Evolutionary conservation across 1,140 invertebrate species (phyloP), one percentile per base, ranked within the genome.

Genomic region (Ericerus pela): DNA sequence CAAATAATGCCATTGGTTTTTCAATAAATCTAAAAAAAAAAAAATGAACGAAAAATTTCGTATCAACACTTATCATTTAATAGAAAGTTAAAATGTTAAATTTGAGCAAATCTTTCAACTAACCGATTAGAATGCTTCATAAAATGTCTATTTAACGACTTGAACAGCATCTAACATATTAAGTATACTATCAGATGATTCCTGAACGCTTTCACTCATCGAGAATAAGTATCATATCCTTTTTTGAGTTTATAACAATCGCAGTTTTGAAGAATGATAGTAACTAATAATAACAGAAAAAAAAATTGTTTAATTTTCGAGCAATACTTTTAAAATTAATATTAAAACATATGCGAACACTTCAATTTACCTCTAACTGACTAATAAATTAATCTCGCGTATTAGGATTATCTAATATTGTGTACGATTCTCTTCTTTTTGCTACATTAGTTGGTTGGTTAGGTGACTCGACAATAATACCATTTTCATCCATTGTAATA

Each of bases 301-400:
- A 27, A 8, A 22, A 11, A 61, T 8, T 22, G 14, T 22, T 51
- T 12, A 36, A 4, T 37, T 11, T 56, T 27, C 52, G 53, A 20
- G 20, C 51, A 22, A 10, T 33, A 10, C 22, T 33, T 14, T 8
- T 24, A 24, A 8, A 53, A n/a, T 30, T 8, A 30, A 53, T n/a
- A 59, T 59, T n/a, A 26, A 6, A 56, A n/a, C 11, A 59, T n/a
- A 52, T 30, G 4, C 26, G 14, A 22, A 22, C n/a, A n/a, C n/a
- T 62, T 64, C n/a, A n/a, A n/a, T 84, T 77, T 70, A 97, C 92
- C 51, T 82, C 76, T 0, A 97, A 68, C 64, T 97, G 88, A 72
- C 93, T 84, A 11, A 94, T 77, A 61, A 96, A 82, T 55, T 81
- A 75, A 65, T 80, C 83, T 61, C 90, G 76, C 3, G 86, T 89